Evolutionary conservation across 2,888 invertebrate species (phyloP), one percentile per base, ranked within the genome.

Genomic region (Drosophila buzzatii): DNA sequence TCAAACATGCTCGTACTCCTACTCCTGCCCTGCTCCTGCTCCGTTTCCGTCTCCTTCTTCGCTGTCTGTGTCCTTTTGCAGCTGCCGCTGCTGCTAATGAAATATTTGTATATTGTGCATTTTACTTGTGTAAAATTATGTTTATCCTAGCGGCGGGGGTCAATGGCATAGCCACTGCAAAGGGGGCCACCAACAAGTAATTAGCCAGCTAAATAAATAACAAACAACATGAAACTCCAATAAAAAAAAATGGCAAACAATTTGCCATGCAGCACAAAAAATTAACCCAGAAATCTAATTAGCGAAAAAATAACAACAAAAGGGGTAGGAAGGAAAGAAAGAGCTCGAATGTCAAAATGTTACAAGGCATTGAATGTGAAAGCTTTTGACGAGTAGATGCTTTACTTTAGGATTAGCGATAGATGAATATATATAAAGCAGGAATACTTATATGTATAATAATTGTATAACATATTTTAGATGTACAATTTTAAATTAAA

Each of bases 211-310:
- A 81, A 83, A 85, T 73, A 70, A 83, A 85, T 70, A 79, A 77
- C 61, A 60, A 68, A 65, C 70, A 70, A 53, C 63, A 58, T 39
- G 42, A 68, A 71, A 70, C 42, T 33, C 57, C 37, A 57, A 23
- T 3, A 23, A 23, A 23, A 23, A 60, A 31, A 80, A 79, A 80
- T 70, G 65, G 69, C 77, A 73, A 83, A 76, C 74, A 76, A 76
- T 76, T 80, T 79, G 71, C 41, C 27, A 23, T 45, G 52, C 39
- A 59, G 18, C 49, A 18, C 33, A 61, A 60, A 70, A 84, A 80
- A 85, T 82, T 90, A 90, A 90, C 90, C 90, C 80, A 90, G 87
- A 90, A 90, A 90, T 89, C 87, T 90, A 90, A 90, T 90, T 90
- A 90, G 81, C 70, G 65, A 68, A 66, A 63, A 71, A 35, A 64